These are phyloP conservation scores for Pandemis heparana DNA, from an alignment of 2,888 invertebrate species.

Conservation along the genomic window DNA sequence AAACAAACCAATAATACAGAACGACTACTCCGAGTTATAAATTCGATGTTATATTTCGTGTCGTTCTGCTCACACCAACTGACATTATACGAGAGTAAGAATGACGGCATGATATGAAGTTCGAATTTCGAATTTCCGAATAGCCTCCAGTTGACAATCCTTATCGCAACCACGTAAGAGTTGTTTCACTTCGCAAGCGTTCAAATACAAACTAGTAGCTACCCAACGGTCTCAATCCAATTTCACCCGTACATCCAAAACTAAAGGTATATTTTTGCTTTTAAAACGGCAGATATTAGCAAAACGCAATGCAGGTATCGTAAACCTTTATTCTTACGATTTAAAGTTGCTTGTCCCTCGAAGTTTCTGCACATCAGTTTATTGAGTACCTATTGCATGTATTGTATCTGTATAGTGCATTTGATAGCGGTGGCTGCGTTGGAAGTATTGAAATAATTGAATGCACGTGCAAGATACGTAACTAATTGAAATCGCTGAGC, in stretches of 20 bases:
- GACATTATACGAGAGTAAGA: too few species aligned
- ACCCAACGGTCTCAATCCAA: neutral
- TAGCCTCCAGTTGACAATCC: neutral
- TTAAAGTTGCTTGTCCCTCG: neutral
- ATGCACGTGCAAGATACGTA: constrained; percentile 2
- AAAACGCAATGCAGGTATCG: neutral
- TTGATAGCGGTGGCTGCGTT: neutral
- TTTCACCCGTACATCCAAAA: neutral
- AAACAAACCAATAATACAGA: too few species aligned
- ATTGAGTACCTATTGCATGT: neutral
- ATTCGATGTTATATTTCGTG: too few species aligned
- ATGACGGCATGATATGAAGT: too few species aligned
- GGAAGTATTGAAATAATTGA: constrained; percentile 10
- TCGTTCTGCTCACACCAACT: too few species aligned
- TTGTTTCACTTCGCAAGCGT: neutral
- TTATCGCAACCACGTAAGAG: neutral
- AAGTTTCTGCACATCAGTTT: neutral
- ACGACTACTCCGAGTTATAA: too few species aligned
- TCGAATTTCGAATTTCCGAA: too few species aligned
- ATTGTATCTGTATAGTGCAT: neutral
- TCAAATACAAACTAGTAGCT: neutral
- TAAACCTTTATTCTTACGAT: neutral
- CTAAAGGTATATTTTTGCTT: neutral
- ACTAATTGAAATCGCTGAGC: neutral
- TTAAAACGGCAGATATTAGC: neutral